phyloP scores from a whole-genome alignment of 2,797 vertebrate species.

The Chromis chromis region DNA sequence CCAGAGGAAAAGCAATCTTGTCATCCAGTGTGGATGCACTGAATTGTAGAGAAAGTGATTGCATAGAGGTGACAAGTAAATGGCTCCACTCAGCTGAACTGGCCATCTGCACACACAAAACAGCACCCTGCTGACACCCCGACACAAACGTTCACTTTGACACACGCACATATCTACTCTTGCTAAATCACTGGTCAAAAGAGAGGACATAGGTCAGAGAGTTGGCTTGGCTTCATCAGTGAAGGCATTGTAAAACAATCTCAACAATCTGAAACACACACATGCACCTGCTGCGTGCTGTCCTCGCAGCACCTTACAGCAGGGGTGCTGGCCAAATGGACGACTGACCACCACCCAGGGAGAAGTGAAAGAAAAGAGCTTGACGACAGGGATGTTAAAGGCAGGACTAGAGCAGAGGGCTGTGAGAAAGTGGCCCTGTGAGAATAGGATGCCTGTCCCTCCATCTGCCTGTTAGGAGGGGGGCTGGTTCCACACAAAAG shows the following conservation, averaged over 20 bases:
- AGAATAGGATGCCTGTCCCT: constrained; percentile 70
- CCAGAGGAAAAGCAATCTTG: not conserved
- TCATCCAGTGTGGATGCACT: not conserved
- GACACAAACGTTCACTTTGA: constrained; percentile 39
- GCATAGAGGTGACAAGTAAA: constrained; percentile 10
- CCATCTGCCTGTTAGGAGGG: constrained; percentile 74
- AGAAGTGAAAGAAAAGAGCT: constrained; percentile 53
- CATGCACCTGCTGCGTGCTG: constrained; percentile 51
- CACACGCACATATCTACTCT: constrained; percentile 44
- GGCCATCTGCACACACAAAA: constrained; percentile 51
- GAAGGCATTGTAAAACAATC: constrained; percentile 46
- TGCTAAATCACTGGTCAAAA: constrained; percentile 46
- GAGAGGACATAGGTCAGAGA: constrained; percentile 59
- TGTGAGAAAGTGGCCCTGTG: constrained; percentile 80
- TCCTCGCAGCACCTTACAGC: constrained; percentile 54
- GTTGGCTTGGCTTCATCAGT: constrained; percentile 23
- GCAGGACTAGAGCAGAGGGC: constrained; percentile 51
- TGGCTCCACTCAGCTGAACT: constrained; percentile 25
- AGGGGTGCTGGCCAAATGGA: constrained; percentile 40
- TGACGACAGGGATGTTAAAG: constrained; percentile 44
- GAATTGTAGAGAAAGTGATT: constrained; percentile 1
- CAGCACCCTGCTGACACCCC: constrained; percentile 19
- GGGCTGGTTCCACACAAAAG: constrained; percentile 72
- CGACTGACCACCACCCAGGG: constrained; percentile 40
- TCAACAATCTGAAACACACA: constrained; percentile 31